Conservation (phyloP, 2,797 vertebrate species). For the Pseudomugil gertrudae region DNA sequence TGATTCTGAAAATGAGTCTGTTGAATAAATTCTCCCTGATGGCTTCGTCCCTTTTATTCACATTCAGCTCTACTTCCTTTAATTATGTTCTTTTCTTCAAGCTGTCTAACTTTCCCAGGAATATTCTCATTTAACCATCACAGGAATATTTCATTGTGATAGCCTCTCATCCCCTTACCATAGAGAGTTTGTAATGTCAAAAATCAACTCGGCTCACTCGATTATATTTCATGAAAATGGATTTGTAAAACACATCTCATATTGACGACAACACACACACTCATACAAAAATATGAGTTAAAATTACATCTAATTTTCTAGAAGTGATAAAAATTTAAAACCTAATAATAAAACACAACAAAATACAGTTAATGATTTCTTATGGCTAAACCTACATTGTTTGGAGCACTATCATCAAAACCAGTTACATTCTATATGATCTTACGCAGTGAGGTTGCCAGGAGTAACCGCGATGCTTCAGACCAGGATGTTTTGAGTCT, state of each 20-base stretch:
- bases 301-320: conserved; percentile 19
- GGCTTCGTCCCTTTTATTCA: conserved; percentile 18
- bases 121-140: conserved; percentile 6
- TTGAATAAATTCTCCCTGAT: conserved; percentile 37
- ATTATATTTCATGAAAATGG: not conserved
- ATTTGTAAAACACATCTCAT: conserved; percentile 6
- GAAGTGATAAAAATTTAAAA: conserved; percentile 35
- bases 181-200: conserved; percentile 2
- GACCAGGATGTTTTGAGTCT: too few species aligned
- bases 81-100: not conserved
- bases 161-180: not conserved
- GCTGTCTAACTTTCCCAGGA: conserved; percentile 16
- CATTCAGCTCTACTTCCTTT: conserved; percentile 25
- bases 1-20: conserved; percentile 35
- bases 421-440: conserved; percentile 13
- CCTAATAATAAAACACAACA: conserved; percentile 30
- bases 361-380: conserved; percentile 44
- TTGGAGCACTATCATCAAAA: conserved; percentile 45
- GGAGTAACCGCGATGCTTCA: too few species aligned
- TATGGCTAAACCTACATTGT: conserved; percentile 33
- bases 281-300: conserved; percentile 7
- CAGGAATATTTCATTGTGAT: not conserved
- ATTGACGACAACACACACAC: conserved; percentile 24
- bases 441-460: conserved; percentile 19
- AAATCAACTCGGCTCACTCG: not conserved